Percentiles rank a stretch among this genome's conserved stretches.
Evolutionary conservation across 2,113 vertebrate species (phyloP).

Genomic region (Amphiprion percula): DNA sequence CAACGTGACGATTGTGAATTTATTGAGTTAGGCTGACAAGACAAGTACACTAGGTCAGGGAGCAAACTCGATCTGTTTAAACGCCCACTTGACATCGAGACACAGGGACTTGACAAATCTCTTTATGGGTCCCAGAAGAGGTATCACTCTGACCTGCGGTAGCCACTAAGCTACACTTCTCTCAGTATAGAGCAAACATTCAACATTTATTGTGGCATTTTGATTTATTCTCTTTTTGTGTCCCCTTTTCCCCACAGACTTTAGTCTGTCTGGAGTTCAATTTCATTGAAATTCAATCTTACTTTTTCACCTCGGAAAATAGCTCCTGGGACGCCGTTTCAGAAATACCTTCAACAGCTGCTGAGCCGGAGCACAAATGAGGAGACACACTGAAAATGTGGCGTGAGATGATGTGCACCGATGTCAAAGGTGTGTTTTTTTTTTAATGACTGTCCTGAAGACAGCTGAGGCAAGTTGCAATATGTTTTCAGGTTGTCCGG

Average conservation of each 20-base stretch:
- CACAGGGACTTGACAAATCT: conserved; percentile 68
- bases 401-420: conserved; percentile 27
- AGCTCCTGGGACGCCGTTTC: conserved; percentile 35
- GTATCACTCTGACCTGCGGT: conserved; percentile 62
- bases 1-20: conserved; percentile 37
- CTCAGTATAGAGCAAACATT: conserved; percentile 56
- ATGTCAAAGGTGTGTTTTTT: conserved; percentile 23
- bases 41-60: conserved; percentile 55
- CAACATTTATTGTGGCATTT: conserved; percentile 67
- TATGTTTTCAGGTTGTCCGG: no score
- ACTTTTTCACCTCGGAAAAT: conserved; percentile 43
- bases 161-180: conserved; percentile 34
- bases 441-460: not conserved
- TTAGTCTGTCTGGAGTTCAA: conserved; percentile 48
- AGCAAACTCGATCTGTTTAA: conserved; percentile 60
- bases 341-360: conserved; percentile 35
- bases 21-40: conserved; percentile 64
- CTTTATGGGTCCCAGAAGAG: conserved; percentile 67
- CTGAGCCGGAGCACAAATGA: conserved; percentile 44
- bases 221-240: conserved; percentile 61
- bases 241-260: conserved; percentile 26
- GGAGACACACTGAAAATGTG: conserved; percentile 25
- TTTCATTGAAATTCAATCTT: conserved; percentile 54
- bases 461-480: no score
- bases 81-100: conserved; percentile 66